phyloP scores from a whole-genome alignment of 2,888 invertebrate genomes.

The Rhagium mordax region DNA sequence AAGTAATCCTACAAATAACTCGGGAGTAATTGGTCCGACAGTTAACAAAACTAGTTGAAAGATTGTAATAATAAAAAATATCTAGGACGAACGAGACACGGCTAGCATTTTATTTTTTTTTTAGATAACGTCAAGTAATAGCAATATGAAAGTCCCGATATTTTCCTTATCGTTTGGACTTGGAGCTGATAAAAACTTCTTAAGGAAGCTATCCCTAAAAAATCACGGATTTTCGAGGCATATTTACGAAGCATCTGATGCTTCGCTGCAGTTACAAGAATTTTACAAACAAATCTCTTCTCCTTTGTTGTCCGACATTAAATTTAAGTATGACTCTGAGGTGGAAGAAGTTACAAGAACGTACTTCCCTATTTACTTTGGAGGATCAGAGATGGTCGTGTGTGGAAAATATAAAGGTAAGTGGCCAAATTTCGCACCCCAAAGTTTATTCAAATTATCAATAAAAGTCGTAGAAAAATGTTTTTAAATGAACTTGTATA shows the following conservation, averaged over 20 bases:
- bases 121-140: slow-evolving; percentile 11
- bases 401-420: slow-evolving; percentile 68
- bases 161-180: slow-evolving; percentile 80
- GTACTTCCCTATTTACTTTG: slow-evolving; percentile 75
- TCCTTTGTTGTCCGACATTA: slow-evolving; percentile 77
- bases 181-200: slow-evolving; percentile 76
- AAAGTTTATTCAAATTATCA: too few species aligned
- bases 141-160: slow-evolving; percentile 66
- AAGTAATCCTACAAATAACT: too few species aligned
- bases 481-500: too few species aligned
- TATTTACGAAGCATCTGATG: slow-evolving; percentile 80
- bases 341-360: slow-evolving; percentile 72
- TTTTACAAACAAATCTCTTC: slow-evolving; percentile 79
- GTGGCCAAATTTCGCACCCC: too few species aligned
- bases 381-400: slow-evolving; percentile 77
- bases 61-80: too few species aligned
- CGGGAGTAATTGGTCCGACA: too few species aligned
- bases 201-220: slow-evolving; percentile 76
- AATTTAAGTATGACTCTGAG: slow-evolving; percentile 76
- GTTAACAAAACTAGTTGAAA: too few species aligned
- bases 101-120: not conserved
- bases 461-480: too few species aligned
- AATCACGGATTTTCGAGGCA: slow-evolving; percentile 78
- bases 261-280: slow-evolving; percentile 76
- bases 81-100: not conserved